Conservation (phyloP, 2,797 vertebrate species). For the Poecile montanus region DNA sequence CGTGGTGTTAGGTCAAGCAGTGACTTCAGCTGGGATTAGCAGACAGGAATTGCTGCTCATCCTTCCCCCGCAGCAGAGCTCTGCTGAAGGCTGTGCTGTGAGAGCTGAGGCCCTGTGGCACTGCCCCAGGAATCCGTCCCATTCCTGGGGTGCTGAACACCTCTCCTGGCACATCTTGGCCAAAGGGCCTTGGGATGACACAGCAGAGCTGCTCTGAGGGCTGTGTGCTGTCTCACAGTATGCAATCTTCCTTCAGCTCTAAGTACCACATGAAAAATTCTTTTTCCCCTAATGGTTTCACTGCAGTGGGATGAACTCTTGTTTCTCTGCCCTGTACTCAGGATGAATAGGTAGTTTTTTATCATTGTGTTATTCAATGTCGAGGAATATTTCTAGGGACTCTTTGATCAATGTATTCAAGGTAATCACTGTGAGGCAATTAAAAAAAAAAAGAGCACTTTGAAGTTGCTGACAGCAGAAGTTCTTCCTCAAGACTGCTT, state of each 20-base stretch:
- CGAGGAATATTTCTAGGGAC: neutral
- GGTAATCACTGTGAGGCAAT: neutral
- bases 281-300: neutral
- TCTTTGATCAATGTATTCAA: neutral
- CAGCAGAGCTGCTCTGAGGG: accelerated
- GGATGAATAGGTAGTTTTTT: neutral
- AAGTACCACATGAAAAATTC: neutral
- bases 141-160: neutral
- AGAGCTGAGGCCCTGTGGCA: neutral
- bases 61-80: neutral
- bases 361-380: neutral
- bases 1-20: neutral
- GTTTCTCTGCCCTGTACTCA: neutral
- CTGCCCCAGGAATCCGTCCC: accelerated
- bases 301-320: neutral
- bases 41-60: neutral
- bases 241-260: neutral
- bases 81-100: neutral
- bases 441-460: neutral
- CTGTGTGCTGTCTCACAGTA: accelerated
- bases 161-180: neutral
- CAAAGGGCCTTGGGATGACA: neutral
- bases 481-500: neutral
- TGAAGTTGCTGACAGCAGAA: neutral
- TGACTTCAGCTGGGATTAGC: neutral